Base-by-base conservation (phyloP, 2,888 invertebrate species). In the Euplagia quadripunctaria region DNA sequence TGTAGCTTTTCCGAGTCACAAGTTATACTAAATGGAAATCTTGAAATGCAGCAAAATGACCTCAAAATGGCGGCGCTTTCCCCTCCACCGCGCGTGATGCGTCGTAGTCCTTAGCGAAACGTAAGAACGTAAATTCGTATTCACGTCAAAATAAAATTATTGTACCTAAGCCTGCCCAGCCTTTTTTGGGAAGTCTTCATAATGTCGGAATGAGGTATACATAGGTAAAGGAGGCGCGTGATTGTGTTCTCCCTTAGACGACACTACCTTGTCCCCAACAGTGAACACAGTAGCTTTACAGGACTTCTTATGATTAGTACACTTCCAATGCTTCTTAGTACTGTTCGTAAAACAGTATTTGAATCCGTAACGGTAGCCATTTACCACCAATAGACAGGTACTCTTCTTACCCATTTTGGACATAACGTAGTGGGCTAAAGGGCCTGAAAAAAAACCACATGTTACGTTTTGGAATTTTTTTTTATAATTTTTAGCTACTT, bases 281-380 rank as follows among this genome's bases (percentile, higher is more conserved):
- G 71, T 71, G 6, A 65, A 71, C 1, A 71, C 55, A 6, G 52
- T 71, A 8, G 71, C 71, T 46, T 31, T 61, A 66, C 71, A 71
- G 14, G 63, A 49, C 8, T 49, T 20, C 17, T 63, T 61, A 41
- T 70, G 69, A 49, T 61, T 70, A 17, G 69, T 70, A 70, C 69
- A 70, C 49, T 51, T 70, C 69, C 69, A 70, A 14, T 43, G 71
- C 42, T 55, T 71, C n/a, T 58, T 71, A 41, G 64, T 64, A 20
- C 55, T 46, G 14, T 70, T 70, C 16, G 58, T 46, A 46, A 68
- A 68, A 61, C 68, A 68, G 46, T 68, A 61, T 17, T 70, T 70
- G 41, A 70, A 63, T 51, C 67, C 67, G 7, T 63, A 72, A 49
- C 61, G 65, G 16, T 67, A 67, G 43, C 67, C 72, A 63, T 61